Percentiles rank a stretch among this genome's conserved stretches.
These are phyloP conservation scores for Aselliscus stoliczkanus DNA, from an alignment of 2,797 vertebrate species.

Conservation along the genomic window DNA sequence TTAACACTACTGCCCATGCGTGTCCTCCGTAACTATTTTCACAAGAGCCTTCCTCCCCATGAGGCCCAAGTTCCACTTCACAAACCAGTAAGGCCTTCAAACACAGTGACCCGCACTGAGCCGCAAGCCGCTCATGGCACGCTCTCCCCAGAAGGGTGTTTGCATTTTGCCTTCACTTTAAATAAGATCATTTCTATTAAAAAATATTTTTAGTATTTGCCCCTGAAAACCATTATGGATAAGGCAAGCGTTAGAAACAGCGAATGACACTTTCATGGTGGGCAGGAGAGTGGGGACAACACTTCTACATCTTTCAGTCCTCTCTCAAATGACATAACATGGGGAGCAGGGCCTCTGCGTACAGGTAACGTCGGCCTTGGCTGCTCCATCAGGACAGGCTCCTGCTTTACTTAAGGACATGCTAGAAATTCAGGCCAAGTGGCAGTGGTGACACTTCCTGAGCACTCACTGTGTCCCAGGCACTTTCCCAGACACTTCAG, in stretches of 20 bases:
- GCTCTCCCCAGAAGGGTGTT: background rate
- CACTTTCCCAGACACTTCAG: background rate
- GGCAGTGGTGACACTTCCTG: no score
- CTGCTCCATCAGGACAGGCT: no score
- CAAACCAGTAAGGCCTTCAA: no score
- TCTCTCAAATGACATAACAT: fast-evolving
- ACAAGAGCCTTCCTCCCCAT: fast-evolving
- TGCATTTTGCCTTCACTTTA: background rate
- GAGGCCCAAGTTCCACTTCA: no score
- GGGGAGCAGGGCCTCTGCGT: background rate
- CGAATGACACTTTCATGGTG: background rate
- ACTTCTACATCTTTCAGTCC: background rate
- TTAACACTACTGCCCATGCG: fast-evolving
- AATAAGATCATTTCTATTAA: background rate
- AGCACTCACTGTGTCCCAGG: background rate
- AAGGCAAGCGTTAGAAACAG: background rate
- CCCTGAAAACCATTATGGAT: background rate
- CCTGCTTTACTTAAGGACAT: no score
- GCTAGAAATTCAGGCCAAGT: background rate
- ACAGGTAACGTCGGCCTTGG: background rate
- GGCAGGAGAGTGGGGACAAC: background rate
- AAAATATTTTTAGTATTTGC: background rate
- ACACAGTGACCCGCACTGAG: fast-evolving
- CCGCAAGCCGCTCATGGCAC: fast-evolving
- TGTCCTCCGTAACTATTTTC: fast-evolving